Conservation (phyloP, 2,797 vertebrate species). For the Squalus acanthias region DNA sequence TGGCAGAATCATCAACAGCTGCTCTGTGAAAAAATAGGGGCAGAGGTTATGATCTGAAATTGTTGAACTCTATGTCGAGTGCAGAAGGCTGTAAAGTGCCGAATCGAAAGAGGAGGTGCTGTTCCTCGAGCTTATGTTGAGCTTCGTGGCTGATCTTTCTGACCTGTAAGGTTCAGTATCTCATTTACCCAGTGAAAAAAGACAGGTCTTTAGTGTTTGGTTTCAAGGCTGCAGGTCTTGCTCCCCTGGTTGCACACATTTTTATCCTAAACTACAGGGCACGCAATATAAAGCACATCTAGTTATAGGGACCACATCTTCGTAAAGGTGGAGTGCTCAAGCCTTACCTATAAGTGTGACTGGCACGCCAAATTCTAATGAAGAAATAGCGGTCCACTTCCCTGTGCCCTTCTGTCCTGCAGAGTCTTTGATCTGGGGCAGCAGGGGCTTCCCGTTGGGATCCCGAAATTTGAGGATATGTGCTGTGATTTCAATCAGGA, state of each 20-base stretch:
- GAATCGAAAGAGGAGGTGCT: no score
- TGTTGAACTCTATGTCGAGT: no score
- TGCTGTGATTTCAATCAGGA: constrained; percentile 95
- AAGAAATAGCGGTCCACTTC: constrained; percentile 94
- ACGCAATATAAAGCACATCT: not conserved
- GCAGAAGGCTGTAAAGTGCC: no score
- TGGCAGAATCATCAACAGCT: no score
- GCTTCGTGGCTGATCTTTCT: not conserved
- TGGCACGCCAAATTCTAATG: constrained; percentile 86
- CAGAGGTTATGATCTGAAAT: no score
- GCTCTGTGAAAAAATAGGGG: no score
- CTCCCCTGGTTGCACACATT: not conserved
- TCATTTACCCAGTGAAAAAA: no score
- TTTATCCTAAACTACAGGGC: not conserved
- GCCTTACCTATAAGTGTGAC: constrained; percentile 88
- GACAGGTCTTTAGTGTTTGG: not conserved
- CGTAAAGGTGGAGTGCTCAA: not conserved
- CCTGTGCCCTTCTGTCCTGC: constrained; percentile 97
- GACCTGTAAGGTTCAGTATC: not conserved
- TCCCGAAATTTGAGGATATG: constrained; percentile 84
- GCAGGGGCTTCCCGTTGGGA: constrained; percentile 67
- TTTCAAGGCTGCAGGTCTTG: not conserved
- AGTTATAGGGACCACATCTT: not conserved
- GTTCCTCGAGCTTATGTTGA: no score
- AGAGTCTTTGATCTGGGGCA: constrained; percentile 89